Evolutionary conservation across 2,888 invertebrate genomes (phyloP).

Genomic region (Apomyelois bistriatella): DNA sequence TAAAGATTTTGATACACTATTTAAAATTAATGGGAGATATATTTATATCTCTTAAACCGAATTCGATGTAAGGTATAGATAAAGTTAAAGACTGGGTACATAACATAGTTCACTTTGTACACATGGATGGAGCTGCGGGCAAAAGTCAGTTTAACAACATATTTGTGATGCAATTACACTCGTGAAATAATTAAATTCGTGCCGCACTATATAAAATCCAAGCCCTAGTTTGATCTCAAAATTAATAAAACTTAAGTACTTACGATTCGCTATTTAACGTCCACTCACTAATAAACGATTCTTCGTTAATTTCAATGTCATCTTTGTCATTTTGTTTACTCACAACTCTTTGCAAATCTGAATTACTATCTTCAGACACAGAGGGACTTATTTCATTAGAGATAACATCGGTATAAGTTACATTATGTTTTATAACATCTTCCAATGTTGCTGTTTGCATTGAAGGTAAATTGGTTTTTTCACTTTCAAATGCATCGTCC

Average conservation of each 20-base stretch:
- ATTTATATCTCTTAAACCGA: no score
- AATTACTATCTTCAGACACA: background rate
- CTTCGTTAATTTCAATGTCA: slow-evolving; percentile 18
- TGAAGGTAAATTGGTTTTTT: slow-evolving; percentile 18
- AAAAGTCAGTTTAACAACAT: no score
- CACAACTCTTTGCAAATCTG: background rate
- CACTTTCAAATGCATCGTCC: slow-evolving; percentile 23
- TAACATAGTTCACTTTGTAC: no score
- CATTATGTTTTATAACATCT: slow-evolving; percentile 36
- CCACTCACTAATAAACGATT: slow-evolving; percentile 27
- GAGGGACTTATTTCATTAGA: slow-evolving; percentile 33
- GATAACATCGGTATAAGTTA: slow-evolving; percentile 34
- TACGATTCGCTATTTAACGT: slow-evolving; percentile 57
- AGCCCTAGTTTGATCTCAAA: no score
- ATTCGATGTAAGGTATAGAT: no score
- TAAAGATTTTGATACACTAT: slow-evolving; percentile 16
- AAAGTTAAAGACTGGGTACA: no score
- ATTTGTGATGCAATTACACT: no score
- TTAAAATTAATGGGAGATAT: background rate
- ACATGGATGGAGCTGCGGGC: no score
- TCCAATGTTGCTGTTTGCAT: slow-evolving; percentile 35
- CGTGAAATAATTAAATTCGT: no score
- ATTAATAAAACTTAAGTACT: slow-evolving; percentile 31
- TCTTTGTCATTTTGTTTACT: background rate
- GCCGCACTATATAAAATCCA: no score